phyloP scores from a whole-genome alignment of 2,888 invertebrate genomes.

The Tortricodes alternella region DNA sequence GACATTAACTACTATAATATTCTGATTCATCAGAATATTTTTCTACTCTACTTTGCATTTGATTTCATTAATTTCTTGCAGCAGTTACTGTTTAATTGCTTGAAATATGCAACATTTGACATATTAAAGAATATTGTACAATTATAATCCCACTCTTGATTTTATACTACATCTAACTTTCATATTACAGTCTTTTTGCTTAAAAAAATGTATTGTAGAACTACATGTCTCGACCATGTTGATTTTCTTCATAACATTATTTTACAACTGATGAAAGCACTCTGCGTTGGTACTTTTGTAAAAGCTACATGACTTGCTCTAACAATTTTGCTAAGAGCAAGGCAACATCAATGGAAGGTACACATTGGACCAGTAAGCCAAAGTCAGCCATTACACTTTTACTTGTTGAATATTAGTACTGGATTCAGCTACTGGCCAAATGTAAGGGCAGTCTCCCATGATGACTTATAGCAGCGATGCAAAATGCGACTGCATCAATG shows the following conservation, averaged over 20 bases:
- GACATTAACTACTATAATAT: conserved; percentile 21
- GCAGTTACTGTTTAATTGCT: not conserved
- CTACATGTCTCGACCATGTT: conserved; percentile 1
- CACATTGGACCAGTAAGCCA: conserved; percentile 1
- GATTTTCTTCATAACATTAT: not conserved
- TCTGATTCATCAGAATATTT: conserved; percentile 12
- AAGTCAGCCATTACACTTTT: not conserved
- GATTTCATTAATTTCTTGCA: conserved; percentile 1
- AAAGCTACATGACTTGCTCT: conserved; percentile 19
- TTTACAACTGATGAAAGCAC: conserved; percentile 15
- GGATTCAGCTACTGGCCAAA: not conserved
- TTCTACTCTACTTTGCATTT: conserved; percentile 16
- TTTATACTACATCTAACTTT: conserved; percentile 8
- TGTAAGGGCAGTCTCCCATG: no score
- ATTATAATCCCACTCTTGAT: not conserved
- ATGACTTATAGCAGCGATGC: no score
- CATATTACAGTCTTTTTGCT: conserved; percentile 17
- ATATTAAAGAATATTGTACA: conserved; percentile 8
- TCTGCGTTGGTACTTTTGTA: conserved; percentile 11
- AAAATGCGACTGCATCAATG: no score
- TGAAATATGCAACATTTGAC: conserved; percentile 8
- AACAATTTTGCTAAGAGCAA: conserved; percentile 17
- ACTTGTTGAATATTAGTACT: no score
- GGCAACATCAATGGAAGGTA: conserved; percentile 16
- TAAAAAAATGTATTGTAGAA: not conserved